Evolutionary conservation across 2,888 invertebrate genomes (phyloP).

Genomic region (Zelleria hepariella): DNA sequence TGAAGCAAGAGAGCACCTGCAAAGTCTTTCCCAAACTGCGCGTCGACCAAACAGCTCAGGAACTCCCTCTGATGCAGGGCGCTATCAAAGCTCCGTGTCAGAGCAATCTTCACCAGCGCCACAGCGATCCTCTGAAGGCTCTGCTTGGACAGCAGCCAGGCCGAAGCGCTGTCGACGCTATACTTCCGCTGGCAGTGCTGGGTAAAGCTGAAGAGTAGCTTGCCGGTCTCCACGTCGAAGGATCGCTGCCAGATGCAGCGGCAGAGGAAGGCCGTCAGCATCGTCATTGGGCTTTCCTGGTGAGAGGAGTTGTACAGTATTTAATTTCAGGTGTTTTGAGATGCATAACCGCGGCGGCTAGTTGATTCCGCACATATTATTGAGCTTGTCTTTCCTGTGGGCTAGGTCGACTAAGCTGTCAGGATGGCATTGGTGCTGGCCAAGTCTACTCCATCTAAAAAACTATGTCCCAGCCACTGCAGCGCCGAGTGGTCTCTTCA

Average conservation of each 20-base stretch:
- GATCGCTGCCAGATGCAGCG: conserved; percentile 58
- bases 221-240: conserved; percentile 56
- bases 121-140: conserved; percentile 71
- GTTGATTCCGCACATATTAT: too few species aligned
- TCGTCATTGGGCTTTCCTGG: conserved; percentile 76
- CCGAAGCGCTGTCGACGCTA: conserved; percentile 38
- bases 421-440: too few species aligned
- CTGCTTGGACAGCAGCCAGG: conserved; percentile 62
- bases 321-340: background rate
- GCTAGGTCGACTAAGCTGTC: too few species aligned
- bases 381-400: too few species aligned
- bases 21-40: conserved; percentile 72
- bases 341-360: too few species aligned
- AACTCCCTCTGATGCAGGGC: conserved; percentile 75
- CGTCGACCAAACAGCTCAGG: conserved; percentile 69
- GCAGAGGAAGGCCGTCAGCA: conserved; percentile 72
- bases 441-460: too few species aligned
- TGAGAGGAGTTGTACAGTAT: background rate
- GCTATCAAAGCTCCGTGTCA: conserved; percentile 75
- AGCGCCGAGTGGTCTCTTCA: too few species aligned
- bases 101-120: conserved; percentile 71
- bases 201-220: conserved; percentile 42
- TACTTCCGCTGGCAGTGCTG: conserved; percentile 51
- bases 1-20: conserved; percentile 33
- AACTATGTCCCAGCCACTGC: too few species aligned